Conservation (phyloP, 2,113 vertebrate species). For the Dipodomys stephensi region DNA sequence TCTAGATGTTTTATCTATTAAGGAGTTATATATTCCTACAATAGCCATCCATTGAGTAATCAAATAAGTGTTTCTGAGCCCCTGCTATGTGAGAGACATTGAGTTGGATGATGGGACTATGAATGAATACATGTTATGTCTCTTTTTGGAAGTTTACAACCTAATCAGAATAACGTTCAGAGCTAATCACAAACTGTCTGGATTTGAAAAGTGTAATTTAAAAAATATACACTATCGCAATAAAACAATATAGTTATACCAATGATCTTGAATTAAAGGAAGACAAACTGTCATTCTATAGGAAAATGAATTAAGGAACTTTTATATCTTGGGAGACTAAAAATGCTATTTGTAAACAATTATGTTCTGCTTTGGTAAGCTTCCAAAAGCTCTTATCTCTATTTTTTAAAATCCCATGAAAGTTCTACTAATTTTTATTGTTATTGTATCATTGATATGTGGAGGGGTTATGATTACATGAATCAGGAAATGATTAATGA, state of each 20-base stretch:
- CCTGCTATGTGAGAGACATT: background rate
- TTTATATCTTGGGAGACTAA: background rate
- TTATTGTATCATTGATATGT: too few relatives aligned
- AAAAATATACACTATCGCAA: background rate
- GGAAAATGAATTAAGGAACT: slow-evolving; percentile 15
- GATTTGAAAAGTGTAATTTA: background rate
- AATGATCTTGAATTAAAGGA: background rate
- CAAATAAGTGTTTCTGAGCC: background rate
- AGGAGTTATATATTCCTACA: slow-evolving; percentile 19
- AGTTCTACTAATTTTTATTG: too few relatives aligned
- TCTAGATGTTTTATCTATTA: background rate
- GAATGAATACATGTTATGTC: background rate
- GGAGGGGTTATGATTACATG: too few relatives aligned
- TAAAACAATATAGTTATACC: too few relatives aligned
- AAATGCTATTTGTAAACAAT: background rate
- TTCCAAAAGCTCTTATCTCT: background rate
- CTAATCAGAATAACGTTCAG: background rate
- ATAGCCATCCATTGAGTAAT: background rate
- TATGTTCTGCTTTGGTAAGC: background rate
- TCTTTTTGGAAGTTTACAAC: background rate
- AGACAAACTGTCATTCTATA: slow-evolving; percentile 21
- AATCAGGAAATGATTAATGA: too few relatives aligned
- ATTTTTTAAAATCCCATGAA: background rate
- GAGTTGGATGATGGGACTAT: background rate
- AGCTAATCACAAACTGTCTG: background rate